These are phyloP conservation scores for Daphoenositta chrysoptera DNA, from an alignment of 2,113 vertebrate species.

Conservation along the genomic window DNA sequence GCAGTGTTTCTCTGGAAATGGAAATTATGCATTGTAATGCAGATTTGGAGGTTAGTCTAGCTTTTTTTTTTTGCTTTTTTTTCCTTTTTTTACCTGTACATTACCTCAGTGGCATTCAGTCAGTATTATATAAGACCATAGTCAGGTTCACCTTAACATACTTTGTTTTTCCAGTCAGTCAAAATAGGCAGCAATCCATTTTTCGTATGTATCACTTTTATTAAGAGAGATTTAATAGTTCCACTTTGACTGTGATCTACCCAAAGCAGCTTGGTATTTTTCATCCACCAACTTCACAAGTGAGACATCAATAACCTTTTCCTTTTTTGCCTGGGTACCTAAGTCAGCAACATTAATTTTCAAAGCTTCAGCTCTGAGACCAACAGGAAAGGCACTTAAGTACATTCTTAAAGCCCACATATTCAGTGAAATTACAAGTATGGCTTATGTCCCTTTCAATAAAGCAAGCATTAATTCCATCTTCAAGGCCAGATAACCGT, in stretches of 20 bases:
- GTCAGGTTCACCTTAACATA: neutral
- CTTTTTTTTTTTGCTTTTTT: neutral
- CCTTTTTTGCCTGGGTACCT: neutral
- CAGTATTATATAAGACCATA: neutral
- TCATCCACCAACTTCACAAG: neutral
- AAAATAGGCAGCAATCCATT: neutral
- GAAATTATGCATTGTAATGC: slow-evolving; percentile 19
- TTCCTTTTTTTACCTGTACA: neutral
- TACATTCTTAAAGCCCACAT: neutral
- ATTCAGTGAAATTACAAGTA: neutral
- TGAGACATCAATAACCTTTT: neutral
- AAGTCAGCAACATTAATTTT: neutral
- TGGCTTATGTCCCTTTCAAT: neutral
- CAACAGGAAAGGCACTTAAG: neutral
- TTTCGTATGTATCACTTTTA: neutral
- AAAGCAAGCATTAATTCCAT: neutral
- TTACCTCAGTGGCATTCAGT: neutral
- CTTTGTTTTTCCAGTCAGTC: neutral
- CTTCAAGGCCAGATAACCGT: neutral
- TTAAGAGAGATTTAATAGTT: neutral
- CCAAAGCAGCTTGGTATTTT: neutral
- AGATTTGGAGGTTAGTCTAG: neutral
- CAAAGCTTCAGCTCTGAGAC: neutral
- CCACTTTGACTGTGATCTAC: neutral
- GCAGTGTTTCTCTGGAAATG: neutral